Percentiles rank a stretch among this genome's conserved stretches.
Evolutionary conservation across 1,140 invertebrate species (phyloP).

Genomic region (Sycophaga agraensis): DNA sequence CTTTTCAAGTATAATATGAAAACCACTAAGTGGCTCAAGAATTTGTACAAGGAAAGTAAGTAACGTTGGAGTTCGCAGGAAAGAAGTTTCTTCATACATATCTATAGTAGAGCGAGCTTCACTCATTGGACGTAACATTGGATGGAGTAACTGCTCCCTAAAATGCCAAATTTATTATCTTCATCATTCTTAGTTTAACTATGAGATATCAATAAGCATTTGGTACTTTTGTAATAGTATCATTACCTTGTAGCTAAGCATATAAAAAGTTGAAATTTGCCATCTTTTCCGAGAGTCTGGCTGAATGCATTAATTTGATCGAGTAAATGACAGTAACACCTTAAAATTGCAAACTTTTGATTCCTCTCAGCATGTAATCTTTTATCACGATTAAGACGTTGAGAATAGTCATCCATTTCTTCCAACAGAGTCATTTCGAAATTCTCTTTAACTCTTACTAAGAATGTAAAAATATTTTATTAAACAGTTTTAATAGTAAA

Average conservation of each 20-base stretch:
- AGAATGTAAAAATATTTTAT: slow-evolving; percentile 40
- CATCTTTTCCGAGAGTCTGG: slow-evolving; percentile 92
- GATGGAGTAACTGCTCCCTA: slow-evolving; percentile 90
- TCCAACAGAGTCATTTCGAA: slow-evolving; percentile 75
- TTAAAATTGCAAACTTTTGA: slow-evolving; percentile 69
- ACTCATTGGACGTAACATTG: slow-evolving; percentile 85
- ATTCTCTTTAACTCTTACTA: slow-evolving; percentile 82
- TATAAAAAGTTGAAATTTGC: slow-evolving; percentile 96
- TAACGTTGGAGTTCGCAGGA: slow-evolving; percentile 81
- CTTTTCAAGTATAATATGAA: slow-evolving; percentile 89
- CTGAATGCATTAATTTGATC: slow-evolving; percentile 84
- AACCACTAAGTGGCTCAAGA: slow-evolving; percentile 87
- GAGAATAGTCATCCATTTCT: slow-evolving; percentile 57
- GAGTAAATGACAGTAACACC: slow-evolving; percentile 76
- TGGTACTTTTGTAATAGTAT: not conserved
- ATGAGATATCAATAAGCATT: slow-evolving; percentile 3
- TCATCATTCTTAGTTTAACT: not conserved
- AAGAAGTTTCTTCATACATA: slow-evolving; percentile 96
- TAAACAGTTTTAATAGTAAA: not conserved
- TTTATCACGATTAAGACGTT: slow-evolving; percentile 47
- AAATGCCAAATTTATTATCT: slow-evolving; percentile 8
- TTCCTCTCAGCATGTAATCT: slow-evolving; percentile 50
- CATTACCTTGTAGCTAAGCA: slow-evolving; percentile 67
- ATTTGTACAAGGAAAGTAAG: slow-evolving; percentile 90
- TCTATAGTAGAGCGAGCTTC: slow-evolving; percentile 80